Evolutionary conservation across 2,113 vertebrate species (phyloP), one percentile per base, ranked within the genome.

Genomic region (Oriolus oriolus): DNA sequence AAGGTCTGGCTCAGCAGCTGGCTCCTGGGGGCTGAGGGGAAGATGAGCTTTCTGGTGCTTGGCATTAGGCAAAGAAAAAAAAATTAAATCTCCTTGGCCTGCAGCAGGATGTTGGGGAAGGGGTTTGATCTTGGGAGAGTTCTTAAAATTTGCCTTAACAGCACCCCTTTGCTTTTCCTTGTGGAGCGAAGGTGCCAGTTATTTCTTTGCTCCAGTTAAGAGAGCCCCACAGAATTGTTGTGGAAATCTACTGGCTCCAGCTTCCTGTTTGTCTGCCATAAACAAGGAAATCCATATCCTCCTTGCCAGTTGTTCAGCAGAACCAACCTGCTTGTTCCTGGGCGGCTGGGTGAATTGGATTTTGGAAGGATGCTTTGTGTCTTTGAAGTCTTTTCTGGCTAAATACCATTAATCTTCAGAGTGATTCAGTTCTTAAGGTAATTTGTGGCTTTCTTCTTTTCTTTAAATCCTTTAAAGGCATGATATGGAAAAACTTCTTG

Each of bases 401-500:
- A 97, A 95, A 87, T 91, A 85, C 77, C 39, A 53, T 91, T 96
- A 93, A 90, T 89, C 75, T 87, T 83, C 78, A 79, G 83, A 81
- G 60, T 63, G 91, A 89, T 92, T 93, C 88, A 86, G 64, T 95
- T 93, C 68, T 95, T 96, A 95, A 94, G 95, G 96, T 97, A 97
- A 94, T 96, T 97, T 97, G 93, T 86, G 83, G 54, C 52, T 97
- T 97, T 87, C 45, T 91, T 84, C 59, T 84, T 85, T 84, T 69
- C 60, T 95, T 95, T 85, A 96, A 94, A 96, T 93, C 93, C 68
- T 89, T 44, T 57, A 91, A 94, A 97, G 88, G 87, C 79, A 14
- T 95, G 91, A 92, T 95, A 93, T 77, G 63, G 93, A 96, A 96
- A 96, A 95, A 95, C 81, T 94, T 89, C 87, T 96, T 96, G 95